Evolutionary conservation across 2,888 invertebrate species (phyloP).

Genomic region (Gandaritis pyraliata): DNA sequence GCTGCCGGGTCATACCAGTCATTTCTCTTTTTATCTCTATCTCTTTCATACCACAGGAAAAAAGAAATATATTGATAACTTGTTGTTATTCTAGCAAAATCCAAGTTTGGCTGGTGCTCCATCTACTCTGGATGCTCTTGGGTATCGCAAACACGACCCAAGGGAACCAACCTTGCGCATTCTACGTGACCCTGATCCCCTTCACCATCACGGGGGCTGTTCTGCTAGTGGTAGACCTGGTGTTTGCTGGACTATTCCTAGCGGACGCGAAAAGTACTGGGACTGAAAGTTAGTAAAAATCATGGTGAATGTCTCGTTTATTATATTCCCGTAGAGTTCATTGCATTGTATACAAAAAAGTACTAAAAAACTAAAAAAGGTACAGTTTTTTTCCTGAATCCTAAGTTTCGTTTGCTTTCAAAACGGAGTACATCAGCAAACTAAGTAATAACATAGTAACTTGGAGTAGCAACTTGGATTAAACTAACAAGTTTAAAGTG

Average conservation of each 20-base stretch:
- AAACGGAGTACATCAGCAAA: constrained; percentile 1
- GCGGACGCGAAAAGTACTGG: constrained; percentile 53
- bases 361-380: too few species aligned
- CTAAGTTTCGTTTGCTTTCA: background rate
- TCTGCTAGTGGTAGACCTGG: constrained; percentile 56
- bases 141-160: constrained; percentile 56
- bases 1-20: too few species aligned
- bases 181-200: constrained; percentile 62
- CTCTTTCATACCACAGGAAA: too few species aligned
- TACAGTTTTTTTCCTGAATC: too few species aligned
- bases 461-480: constrained; percentile 18
- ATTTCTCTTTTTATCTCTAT: too few species aligned
- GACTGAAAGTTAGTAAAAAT: constrained; percentile 58
- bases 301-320: background rate
- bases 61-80: too few species aligned
- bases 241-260: constrained; percentile 57
- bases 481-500: constrained; percentile 24
- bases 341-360: too few species aligned
- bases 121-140: constrained; percentile 62
- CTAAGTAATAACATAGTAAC: constrained; percentile 16
- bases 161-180: constrained; percentile 56
- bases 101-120: constrained; percentile 60
- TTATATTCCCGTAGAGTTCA: too few species aligned
- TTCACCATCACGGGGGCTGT: constrained; percentile 61
- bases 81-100: constrained; percentile 54